Percentiles rank a stretch among this genome's conserved stretches.
Evolutionary conservation across 1,140 invertebrate species (phyloP).

Genomic region (Drosophila sturtevanti): DNA sequence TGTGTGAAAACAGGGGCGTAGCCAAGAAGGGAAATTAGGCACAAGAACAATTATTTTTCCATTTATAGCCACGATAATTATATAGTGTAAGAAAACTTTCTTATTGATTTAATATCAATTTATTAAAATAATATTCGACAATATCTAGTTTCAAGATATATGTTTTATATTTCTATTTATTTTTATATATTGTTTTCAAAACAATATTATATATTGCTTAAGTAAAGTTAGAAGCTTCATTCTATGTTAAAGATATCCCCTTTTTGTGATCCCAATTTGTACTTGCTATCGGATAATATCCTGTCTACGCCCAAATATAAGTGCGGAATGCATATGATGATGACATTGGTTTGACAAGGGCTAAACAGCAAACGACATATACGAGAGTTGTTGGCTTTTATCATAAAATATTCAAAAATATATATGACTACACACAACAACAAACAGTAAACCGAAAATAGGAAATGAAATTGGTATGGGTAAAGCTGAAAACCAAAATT

Average conservation of each 20-base stretch:
- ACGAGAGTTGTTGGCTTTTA: slow-evolving; percentile 22
- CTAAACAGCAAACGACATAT: slow-evolving; percentile 35
- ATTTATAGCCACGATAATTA: too few species aligned
- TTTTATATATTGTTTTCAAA: too few species aligned
- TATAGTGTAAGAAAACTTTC: too few species aligned
- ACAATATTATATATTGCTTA: too few species aligned
- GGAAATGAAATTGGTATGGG: not conserved
- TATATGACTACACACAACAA: slow-evolving; percentile 34
- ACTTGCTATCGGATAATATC: not conserved
- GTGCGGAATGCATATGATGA: slow-evolving; percentile 4
- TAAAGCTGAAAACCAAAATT: slow-evolving; percentile 18
- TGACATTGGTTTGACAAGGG: slow-evolving; percentile 32
- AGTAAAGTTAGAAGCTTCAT: too few species aligned
- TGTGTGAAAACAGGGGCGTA: slow-evolving; percentile 22
- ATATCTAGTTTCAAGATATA: too few species aligned
- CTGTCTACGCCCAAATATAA: not conserved
- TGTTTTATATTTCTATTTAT: too few species aligned
- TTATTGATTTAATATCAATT: too few species aligned
- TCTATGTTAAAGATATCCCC: too few species aligned
- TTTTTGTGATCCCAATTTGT: not conserved
- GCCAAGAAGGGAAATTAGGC: not conserved
- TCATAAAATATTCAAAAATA: slow-evolving; percentile 69
- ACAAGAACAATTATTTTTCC: not conserved
- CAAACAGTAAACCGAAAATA: slow-evolving; percentile 16
- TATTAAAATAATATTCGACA: too few species aligned